A percentile compares a stretch with the other conserved stretches of the same genome.
Evolutionary conservation across 1,140 invertebrate genomes (phyloP).

Genomic region (Charaxes varanes): DNA sequence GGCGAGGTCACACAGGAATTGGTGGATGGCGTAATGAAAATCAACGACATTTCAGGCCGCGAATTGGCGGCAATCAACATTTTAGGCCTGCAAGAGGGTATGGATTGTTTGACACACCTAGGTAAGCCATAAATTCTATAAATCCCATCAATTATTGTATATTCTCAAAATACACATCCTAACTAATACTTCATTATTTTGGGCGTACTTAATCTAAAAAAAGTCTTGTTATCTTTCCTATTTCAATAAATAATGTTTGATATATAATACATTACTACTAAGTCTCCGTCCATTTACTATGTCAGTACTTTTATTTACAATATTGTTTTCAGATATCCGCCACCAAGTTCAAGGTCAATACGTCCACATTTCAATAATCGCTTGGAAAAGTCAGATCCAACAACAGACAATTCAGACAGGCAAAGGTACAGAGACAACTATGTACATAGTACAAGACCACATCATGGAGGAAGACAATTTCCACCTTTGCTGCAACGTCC

Average conservation of each 20-base stretch:
- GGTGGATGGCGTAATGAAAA: constrained; percentile 64
- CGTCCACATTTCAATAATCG: constrained; percentile 26
- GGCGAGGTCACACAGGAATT: constrained; percentile 57
- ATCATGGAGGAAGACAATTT: constrained; percentile 25
- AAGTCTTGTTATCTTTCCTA: too few relatives aligned
- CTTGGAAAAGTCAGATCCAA: constrained; percentile 20
- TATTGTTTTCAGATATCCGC: constrained; percentile 44
- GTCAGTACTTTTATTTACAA: too few relatives aligned
- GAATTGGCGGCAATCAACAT: constrained; percentile 41
- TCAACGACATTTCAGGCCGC: constrained; percentile 53
- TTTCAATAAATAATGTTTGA: too few relatives aligned
- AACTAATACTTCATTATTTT: too few relatives aligned
- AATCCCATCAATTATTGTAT: too few relatives aligned
- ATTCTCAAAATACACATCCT: too few relatives aligned
- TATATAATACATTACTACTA: too few relatives aligned
- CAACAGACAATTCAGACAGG: constrained; percentile 28
- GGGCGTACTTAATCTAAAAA: too few relatives aligned
- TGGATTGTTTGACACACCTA: constrained; percentile 31
- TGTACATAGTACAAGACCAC: constrained; percentile 22
- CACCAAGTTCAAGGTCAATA: constrained; percentile 27
- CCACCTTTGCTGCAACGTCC: constrained; percentile 18
- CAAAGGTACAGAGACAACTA: constrained; percentile 28
- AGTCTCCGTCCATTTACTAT: too few relatives aligned
- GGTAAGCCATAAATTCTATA: constrained; percentile 26
- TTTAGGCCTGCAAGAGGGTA: constrained; percentile 43